A percentile compares a stretch with the other conserved stretches of the same genome.
Conservation (phyloP, 2,797 vertebrate genomes). For the Sternarchorhynchus goeldii region DNA sequence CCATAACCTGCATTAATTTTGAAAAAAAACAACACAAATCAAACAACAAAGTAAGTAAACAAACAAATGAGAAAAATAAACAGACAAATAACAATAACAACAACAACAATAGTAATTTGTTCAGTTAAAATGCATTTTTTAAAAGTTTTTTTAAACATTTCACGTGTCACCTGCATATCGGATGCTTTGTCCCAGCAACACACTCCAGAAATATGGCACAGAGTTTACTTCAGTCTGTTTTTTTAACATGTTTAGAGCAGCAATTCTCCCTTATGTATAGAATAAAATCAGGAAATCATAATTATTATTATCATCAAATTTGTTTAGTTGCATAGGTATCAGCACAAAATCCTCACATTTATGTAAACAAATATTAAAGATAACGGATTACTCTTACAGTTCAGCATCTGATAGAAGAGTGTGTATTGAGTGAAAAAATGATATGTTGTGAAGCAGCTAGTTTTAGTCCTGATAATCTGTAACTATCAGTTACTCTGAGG, state of each 20-base stretch:
- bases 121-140: not conserved
- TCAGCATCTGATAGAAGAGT: no score
- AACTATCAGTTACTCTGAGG: no score
- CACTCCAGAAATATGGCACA: slow-evolving; percentile 89
- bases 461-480: no score
- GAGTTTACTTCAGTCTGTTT: slow-evolving; percentile 71
- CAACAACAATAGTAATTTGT: not conserved
- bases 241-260: slow-evolving; percentile 84
- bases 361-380: no score
- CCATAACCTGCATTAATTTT: slow-evolving; percentile 76
- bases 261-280: slow-evolving; percentile 75
- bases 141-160: not conserved
- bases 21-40: slow-evolving; percentile 15
- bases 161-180: slow-evolving; percentile 79
- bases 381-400: no score
- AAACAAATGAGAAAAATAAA: not conserved
- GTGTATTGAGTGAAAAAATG: no score
- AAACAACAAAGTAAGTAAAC: no score
- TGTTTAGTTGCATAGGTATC: not conserved
- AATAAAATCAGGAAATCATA: slow-evolving; percentile 14
- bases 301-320: not conserved
- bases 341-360: not conserved
- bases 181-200: slow-evolving; percentile 80
- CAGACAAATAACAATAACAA: no score
- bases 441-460: no score